Percentiles rank a stretch among this genome's conserved stretches.
phyloP scores from a whole-genome alignment of 2,113 vertebrate genomes.

The Peromyscus maniculatus region DNA sequence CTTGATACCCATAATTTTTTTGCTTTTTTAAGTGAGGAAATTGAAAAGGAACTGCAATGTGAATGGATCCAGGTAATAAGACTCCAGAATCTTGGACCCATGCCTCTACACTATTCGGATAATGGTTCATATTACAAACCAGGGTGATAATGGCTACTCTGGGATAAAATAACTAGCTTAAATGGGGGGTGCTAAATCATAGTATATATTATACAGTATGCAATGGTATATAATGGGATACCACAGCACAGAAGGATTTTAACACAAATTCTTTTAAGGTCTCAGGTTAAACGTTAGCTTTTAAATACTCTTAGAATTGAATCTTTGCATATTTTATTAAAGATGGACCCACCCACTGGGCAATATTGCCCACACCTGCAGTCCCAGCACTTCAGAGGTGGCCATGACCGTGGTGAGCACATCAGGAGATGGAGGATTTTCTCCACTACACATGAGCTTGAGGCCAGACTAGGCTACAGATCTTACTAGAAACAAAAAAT shows the following conservation, averaged over 20 bases:
- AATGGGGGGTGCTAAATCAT: not conserved
- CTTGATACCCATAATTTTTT: slow-evolving; percentile 9
- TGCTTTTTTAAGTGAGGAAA: slow-evolving; percentile 22
- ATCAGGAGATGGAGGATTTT: not conserved
- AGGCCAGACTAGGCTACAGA: not conserved
- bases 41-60: not conserved
- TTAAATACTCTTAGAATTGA: slow-evolving; percentile 27
- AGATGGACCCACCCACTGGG: not conserved
- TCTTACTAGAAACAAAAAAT: not conserved
- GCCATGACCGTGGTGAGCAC: no score
- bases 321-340: slow-evolving; percentile 31
- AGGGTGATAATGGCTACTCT: not conserved
- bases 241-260: slow-evolving; percentile 33
- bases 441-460: not conserved
- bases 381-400: not conserved
- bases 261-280: not conserved
- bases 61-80: not conserved
- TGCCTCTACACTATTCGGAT: not conserved
- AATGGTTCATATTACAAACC: slow-evolving; percentile 38
- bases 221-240: not conserved
- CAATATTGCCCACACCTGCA: not conserved
- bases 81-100: not conserved
- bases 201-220: not conserved
- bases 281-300: not conserved
- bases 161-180: slow-evolving; percentile 27